Conservation (phyloP, 2,888 invertebrate genomes). For the Diaprepes abbreviatus region DNA sequence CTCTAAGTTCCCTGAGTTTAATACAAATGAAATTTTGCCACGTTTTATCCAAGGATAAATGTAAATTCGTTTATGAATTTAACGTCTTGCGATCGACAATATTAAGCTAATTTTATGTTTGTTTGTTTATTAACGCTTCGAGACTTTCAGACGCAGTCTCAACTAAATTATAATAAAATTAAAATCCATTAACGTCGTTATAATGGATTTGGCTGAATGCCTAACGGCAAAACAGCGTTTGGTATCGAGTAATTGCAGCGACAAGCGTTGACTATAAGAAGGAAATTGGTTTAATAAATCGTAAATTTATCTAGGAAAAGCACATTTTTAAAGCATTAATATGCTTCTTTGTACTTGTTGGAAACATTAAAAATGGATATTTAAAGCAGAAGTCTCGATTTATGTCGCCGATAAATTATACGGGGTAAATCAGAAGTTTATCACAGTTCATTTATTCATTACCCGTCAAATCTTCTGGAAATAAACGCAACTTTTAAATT, state of each 20-base stretch:
- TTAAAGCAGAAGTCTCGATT: not conserved
- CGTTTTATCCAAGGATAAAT: too few relatives aligned
- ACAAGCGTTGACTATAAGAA: constrained; percentile 20
- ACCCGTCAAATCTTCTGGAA: too few relatives aligned
- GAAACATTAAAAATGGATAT: not conserved
- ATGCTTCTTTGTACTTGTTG: not conserved
- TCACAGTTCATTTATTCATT: too few relatives aligned
- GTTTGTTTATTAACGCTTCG: constrained; percentile 24
- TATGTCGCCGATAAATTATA: too few relatives aligned
- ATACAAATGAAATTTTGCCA: too few relatives aligned
- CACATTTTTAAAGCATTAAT: not conserved
- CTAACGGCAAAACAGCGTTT: constrained; percentile 16
- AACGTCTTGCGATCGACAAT: not conserved
- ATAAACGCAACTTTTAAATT: too few relatives aligned
- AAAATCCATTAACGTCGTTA: constrained; percentile 16
- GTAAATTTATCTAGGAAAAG: constrained; percentile 23
- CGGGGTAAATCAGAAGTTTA: too few relatives aligned
- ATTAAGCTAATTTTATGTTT: constrained; percentile 12
- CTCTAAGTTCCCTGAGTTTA: too few relatives aligned
- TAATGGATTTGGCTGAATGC: constrained; percentile 26
- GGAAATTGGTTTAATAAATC: constrained; percentile 35
- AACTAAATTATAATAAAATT: constrained; percentile 26
- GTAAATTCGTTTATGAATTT: not conserved
- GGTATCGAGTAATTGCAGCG: constrained; percentile 32
- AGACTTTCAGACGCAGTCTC: constrained; percentile 14